phyloP scores from a whole-genome alignment of 2,113 vertebrate genomes.

The Nyctereutes procyonoides region DNA sequence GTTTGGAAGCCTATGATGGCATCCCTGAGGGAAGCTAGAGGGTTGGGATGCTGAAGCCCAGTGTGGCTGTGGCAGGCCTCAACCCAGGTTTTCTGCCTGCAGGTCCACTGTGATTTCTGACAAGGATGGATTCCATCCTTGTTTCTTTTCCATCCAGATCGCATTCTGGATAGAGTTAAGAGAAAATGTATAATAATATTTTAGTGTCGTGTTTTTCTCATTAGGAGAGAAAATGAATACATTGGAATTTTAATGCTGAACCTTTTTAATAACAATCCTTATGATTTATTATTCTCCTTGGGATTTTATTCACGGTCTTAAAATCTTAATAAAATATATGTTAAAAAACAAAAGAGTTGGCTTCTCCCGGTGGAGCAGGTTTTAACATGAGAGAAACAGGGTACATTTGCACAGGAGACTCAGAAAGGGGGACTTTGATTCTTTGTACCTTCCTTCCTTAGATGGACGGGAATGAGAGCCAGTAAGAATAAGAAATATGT shows the following conservation, averaged over 20 bases:
- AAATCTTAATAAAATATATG: conserved; percentile 46
- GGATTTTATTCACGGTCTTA: conserved; percentile 64
- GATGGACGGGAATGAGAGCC: not conserved
- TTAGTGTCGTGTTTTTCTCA: conserved; percentile 66
- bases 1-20: not conserved
- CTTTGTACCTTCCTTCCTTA: conserved; percentile 53
- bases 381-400: conserved; percentile 61
- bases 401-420: conserved; percentile 30
- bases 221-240: conserved; percentile 61
- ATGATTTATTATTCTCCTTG: conserved; percentile 64
- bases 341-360: not conserved
- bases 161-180: conserved; percentile 53
- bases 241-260: conserved; percentile 71
- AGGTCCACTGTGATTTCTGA: not conserved
- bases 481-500: conserved; percentile 18
- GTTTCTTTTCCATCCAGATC: conserved; percentile 45
- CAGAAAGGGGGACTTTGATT: conserved; percentile 57
- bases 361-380: conserved; percentile 71
- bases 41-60: not conserved
- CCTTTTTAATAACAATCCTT: conserved; percentile 56
- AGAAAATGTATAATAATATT: conserved; percentile 36
- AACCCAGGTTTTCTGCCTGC: not conserved
- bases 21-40: not conserved
- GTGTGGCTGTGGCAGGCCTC: not conserved
- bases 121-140: not conserved